Percentiles rank a stretch among this genome's conserved stretches.
Conservation (phyloP, 2,797 vertebrate genomes). For the Sphaeramia orbicularis region DNA sequence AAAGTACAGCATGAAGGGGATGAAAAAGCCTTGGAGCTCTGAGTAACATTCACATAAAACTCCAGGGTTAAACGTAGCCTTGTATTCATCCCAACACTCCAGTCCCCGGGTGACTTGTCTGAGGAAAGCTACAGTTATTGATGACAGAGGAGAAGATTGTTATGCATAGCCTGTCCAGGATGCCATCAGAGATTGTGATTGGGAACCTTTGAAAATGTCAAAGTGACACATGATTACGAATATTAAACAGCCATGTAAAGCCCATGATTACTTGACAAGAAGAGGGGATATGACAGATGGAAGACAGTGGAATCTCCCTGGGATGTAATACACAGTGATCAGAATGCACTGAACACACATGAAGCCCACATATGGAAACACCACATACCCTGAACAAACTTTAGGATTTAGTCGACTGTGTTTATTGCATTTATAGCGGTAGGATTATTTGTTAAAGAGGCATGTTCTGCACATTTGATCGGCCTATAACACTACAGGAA, state of each 20-base stretch:
- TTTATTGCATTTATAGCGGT: conserved; percentile 1
- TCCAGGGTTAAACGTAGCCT: conserved; percentile 41
- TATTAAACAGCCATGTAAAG: conserved; percentile 83
- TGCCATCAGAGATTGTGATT: conserved; percentile 82
- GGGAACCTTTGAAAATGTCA: conserved; percentile 88
- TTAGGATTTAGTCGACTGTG: neutral
- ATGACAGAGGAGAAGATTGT: conserved; percentile 81
- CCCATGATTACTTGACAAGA: conserved; percentile 80
- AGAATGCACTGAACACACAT: conserved; percentile 29
- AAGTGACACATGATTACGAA: conserved; percentile 87
- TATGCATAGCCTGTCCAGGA: conserved; percentile 82
- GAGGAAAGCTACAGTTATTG: conserved; percentile 77
- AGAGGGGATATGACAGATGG: conserved; percentile 67
- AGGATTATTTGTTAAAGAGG: neutral
- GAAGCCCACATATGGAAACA: conserved; percentile 46
- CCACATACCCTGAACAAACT: conserved; percentile 8
- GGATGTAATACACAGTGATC: conserved; percentile 31
- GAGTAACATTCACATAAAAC: conserved; percentile 31
- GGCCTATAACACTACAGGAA: too few species aligned
- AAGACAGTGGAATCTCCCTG: conserved; percentile 46
- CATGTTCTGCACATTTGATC: neutral
- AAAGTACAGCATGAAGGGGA: neutral
- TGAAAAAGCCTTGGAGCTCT: conserved; percentile 9
- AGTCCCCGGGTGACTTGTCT: conserved; percentile 65
- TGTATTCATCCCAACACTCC: conserved; percentile 60